Conservation (phyloP, 2,113 vertebrate species). For the Pseudopipra pipra region DNA sequence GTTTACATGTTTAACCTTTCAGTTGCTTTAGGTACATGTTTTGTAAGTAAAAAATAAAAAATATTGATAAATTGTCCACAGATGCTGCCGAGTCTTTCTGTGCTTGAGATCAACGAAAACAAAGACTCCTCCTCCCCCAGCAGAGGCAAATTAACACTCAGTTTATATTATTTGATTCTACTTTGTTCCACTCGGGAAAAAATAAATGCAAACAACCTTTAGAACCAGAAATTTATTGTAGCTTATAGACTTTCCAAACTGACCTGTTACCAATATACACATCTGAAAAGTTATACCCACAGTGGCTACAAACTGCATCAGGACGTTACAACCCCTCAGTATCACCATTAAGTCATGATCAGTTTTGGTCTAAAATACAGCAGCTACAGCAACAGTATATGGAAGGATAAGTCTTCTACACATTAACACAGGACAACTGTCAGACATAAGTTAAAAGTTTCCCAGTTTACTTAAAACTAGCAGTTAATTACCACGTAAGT, state of each 20-base stretch:
- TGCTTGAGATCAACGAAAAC: not conserved
- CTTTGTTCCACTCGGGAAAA: not conserved
- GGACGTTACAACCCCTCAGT: constrained; percentile 78
- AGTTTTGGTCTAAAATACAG: constrained; percentile 79
- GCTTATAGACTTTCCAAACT: constrained; percentile 78
- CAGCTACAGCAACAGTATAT: constrained; percentile 82
- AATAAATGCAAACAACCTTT: constrained; percentile 31
- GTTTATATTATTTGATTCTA: accelerated
- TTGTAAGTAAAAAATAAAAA: constrained; percentile 42
- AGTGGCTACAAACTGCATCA: constrained; percentile 77
- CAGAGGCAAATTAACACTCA: not conserved
- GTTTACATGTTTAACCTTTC: constrained; percentile 44
- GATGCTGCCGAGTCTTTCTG: not conserved
- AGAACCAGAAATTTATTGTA: constrained; percentile 85
- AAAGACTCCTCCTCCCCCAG: not conserved
- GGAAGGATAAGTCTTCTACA: constrained; percentile 82
- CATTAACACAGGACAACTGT: constrained; percentile 85
- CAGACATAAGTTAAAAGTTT: constrained; percentile 81
- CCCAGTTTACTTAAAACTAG: constrained; percentile 80
- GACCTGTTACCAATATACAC: constrained; percentile 84
- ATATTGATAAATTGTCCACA: not conserved
- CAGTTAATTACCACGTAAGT: constrained; percentile 65
- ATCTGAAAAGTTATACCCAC: constrained; percentile 75
- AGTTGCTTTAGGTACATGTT: constrained; percentile 40
- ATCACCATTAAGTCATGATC: constrained; percentile 72